Evolutionary conservation across 2,888 invertebrate species (phyloP).

Genomic region (Drosophila barbarae): DNA sequence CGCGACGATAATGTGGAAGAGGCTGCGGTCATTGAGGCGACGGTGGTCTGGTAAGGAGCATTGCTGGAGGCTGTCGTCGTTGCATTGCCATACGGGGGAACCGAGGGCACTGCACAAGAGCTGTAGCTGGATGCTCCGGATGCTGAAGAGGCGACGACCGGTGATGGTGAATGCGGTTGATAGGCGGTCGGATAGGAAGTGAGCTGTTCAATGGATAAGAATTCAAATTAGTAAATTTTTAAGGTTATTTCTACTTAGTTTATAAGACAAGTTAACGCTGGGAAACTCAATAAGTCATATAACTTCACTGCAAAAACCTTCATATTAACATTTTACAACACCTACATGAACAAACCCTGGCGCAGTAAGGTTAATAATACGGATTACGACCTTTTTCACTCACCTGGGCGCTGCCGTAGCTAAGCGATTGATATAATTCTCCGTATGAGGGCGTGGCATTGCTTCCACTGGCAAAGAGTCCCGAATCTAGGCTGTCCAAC

Average conservation of each 20-base stretch:
- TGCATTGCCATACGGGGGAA: constrained; percentile 72
- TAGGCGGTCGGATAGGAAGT: constrained; percentile 51
- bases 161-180: constrained; percentile 43
- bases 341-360: background rate
- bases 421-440: constrained; percentile 70
- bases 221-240: background rate
- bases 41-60: constrained; percentile 69
- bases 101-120: constrained; percentile 75
- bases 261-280: background rate
- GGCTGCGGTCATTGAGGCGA: constrained; percentile 52
- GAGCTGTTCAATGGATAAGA: constrained; percentile 34
- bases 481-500: constrained; percentile 70
- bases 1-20: constrained; percentile 30
- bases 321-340: background rate
- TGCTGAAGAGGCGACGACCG: constrained; percentile 22
- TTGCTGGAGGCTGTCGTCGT: constrained; percentile 73
- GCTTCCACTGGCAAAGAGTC: constrained; percentile 60
- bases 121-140: constrained; percentile 52
- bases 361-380: background rate
- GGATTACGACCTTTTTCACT: constrained; percentile 17
- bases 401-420: constrained; percentile 70
- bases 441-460: constrained; percentile 73
- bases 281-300: background rate
- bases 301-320: too few species aligned
- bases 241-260: background rate